A percentile compares a stretch with the other conserved stretches of the same genome.
phyloP scores from a whole-genome alignment of 2,888 invertebrate genomes.

The Ephialtes manifestator region DNA sequence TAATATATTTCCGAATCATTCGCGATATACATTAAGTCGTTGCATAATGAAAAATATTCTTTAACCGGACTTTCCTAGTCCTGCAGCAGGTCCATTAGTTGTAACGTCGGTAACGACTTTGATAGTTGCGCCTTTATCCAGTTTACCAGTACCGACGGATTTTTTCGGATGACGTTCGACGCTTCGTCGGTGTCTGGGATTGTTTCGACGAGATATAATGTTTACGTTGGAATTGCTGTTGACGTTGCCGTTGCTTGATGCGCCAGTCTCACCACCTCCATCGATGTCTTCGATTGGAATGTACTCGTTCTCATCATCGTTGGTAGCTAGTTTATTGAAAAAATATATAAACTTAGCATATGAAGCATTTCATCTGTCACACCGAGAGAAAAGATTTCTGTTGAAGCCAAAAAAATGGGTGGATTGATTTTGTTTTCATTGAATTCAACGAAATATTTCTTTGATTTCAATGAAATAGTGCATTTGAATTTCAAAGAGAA shows the following conservation, averaged over 20 bases:
- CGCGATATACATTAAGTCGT: not conserved
- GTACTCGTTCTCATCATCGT: not conserved
- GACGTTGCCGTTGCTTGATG: conserved; percentile 4
- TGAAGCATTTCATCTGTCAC: not conserved
- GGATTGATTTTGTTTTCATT: too few relatives aligned
- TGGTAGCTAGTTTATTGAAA: not conserved
- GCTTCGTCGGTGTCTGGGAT: conserved; percentile 16
- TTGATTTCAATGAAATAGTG: too few relatives aligned
- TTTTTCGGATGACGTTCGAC: not conserved
- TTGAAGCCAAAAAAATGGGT: too few relatives aligned
- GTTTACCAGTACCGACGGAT: not conserved
- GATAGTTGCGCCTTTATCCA: not conserved
- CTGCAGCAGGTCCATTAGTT: not conserved
- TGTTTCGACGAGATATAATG: conserved; percentile 28
- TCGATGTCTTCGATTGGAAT: not conserved
- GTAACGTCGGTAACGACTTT: not conserved
- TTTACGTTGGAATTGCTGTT: conserved; percentile 57
- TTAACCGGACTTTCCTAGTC: not conserved
- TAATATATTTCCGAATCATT: not conserved
- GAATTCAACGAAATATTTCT: too few relatives aligned
- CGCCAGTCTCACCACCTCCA: not conserved
- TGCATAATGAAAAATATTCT: not conserved
- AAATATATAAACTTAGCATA: not conserved
- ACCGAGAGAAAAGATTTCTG: too few relatives aligned
- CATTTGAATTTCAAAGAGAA: too few relatives aligned